Percentiles rank a stretch among this genome's conserved stretches.
These are phyloP conservation scores for Oophaga pumilio DNA, from an alignment of 2,113 vertebrate species.

Conservation along the genomic window DNA sequence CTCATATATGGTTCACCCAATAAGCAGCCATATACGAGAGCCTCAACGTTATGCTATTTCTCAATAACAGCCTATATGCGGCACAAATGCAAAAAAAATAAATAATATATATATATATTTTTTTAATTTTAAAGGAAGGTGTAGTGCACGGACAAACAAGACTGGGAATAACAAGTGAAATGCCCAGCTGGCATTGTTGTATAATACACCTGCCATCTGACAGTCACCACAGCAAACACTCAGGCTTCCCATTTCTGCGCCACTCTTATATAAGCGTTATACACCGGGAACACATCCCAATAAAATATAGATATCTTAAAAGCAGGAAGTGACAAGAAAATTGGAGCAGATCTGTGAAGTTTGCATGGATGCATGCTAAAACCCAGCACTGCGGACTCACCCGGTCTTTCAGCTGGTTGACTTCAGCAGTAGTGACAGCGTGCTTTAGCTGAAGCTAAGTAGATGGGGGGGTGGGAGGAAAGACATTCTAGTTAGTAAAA, in stretches of 20 bases:
- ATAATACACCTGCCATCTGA: background rate
- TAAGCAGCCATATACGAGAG: too few relatives aligned
- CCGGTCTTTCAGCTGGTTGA: conserved; percentile 82
- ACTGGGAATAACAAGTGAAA: background rate
- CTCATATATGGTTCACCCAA: too few relatives aligned
- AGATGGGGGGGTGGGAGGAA: conserved; percentile 1
- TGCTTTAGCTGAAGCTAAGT: conserved; percentile 83
- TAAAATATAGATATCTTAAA: conserved; percentile 28
- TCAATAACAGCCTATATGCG: too few relatives aligned
- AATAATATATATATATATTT: too few relatives aligned
- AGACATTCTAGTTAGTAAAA: background rate
- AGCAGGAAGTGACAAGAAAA: conserved; percentile 1
- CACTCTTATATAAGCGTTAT: background rate
- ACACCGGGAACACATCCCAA: background rate
- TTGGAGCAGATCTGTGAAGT: background rate
- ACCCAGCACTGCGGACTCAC: conserved; percentile 66
- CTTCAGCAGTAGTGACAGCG: conserved; percentile 78
- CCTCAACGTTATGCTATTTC: too few relatives aligned
- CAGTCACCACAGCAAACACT: background rate
- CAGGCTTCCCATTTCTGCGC: background rate
- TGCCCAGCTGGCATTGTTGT: background rate
- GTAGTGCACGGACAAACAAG: background rate
- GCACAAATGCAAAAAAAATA: too few relatives aligned
- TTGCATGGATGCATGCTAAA: background rate
- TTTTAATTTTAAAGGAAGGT: background rate